Conservation (phyloP, 92 coral and sea anemone species). For the Meandrina meandrites region DNA sequence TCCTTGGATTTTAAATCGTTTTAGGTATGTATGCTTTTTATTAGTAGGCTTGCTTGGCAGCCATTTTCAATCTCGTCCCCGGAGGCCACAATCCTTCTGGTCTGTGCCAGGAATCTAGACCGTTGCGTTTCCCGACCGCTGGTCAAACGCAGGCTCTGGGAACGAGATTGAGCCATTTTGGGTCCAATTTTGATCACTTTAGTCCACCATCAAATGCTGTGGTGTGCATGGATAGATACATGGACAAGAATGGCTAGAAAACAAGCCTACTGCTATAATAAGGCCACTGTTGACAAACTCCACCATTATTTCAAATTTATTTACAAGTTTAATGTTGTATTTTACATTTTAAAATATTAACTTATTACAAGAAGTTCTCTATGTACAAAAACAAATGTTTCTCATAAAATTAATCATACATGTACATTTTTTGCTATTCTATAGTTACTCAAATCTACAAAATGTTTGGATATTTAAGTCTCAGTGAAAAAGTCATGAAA, state of each 20-base stretch:
- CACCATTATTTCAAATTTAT: constrained; percentile 21
- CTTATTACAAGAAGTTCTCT: constrained; percentile 33
- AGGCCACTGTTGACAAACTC: background rate
- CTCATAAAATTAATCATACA: constrained; percentile 1
- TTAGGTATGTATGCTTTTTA: background rate
- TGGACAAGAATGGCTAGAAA: background rate
- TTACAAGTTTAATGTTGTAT: constrained; percentile 27
- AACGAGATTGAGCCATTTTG: too few species aligned
- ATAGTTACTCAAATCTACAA: background rate
- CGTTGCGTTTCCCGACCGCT: too few species aligned
- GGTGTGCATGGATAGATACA: background rate
- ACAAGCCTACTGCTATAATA: background rate
- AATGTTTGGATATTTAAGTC: background rate
- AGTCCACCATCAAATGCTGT: too few species aligned
- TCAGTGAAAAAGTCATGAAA: background rate
- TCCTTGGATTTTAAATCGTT: background rate
- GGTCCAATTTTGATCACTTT: background rate
- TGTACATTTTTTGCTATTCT: background rate
- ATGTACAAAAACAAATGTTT: constrained; percentile 27
- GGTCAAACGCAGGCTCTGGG: too few species aligned
- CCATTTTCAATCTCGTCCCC: too few species aligned
- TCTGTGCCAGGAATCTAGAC: too few species aligned
- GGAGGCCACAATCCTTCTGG: too few species aligned
- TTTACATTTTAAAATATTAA: constrained; percentile 44
- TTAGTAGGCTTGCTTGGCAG: background rate